A percentile compares a stretch with the other conserved stretches of the same genome.
phyloP scores from a whole-genome alignment of 2,797 vertebrate species.

The Apogon talboti region DNA sequence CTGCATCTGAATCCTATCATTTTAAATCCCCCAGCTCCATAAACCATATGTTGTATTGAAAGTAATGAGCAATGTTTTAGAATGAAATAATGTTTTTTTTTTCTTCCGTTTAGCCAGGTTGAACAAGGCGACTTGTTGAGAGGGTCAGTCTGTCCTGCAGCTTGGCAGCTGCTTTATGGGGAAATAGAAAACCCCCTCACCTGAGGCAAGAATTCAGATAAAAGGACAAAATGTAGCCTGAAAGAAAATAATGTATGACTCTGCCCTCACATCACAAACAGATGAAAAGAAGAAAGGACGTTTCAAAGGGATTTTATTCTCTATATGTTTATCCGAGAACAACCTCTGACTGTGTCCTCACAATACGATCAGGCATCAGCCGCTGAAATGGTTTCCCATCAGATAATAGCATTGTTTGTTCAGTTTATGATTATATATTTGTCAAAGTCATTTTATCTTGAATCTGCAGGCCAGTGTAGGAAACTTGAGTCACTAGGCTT shows the following conservation, averaged over 20 bases:
- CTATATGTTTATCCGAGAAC: slow-evolving; percentile 17
- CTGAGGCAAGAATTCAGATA: not conserved
- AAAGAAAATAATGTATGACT: slow-evolving; percentile 23
- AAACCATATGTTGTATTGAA: not conserved
- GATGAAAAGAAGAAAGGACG: slow-evolving; percentile 14
- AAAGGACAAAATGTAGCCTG: not conserved
- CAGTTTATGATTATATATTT: slow-evolving; percentile 9
- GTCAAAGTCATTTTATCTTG: slow-evolving; percentile 16
- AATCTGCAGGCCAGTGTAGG: slow-evolving; percentile 3
- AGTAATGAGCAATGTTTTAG: not conserved
- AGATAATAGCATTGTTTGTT: slow-evolving; percentile 1
- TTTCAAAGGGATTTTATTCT: slow-evolving; percentile 11
- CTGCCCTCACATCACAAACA: slow-evolving; percentile 8
- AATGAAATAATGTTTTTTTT: not conserved
- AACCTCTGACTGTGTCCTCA: slow-evolving; percentile 1
- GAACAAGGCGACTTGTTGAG: not conserved
- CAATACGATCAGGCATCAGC: slow-evolving; percentile 2
- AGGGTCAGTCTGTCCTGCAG: not conserved
- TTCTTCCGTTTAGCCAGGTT: not conserved
- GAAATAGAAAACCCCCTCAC: slow-evolving; percentile 12
- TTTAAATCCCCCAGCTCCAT: not conserved
- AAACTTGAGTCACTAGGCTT: not conserved
- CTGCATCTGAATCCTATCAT: not conserved
- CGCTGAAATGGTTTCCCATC: not conserved
- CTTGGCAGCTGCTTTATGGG: not conserved